Base-by-base conservation (phyloP, 2,113 vertebrate genomes). In the Sander vitreus region DNA sequence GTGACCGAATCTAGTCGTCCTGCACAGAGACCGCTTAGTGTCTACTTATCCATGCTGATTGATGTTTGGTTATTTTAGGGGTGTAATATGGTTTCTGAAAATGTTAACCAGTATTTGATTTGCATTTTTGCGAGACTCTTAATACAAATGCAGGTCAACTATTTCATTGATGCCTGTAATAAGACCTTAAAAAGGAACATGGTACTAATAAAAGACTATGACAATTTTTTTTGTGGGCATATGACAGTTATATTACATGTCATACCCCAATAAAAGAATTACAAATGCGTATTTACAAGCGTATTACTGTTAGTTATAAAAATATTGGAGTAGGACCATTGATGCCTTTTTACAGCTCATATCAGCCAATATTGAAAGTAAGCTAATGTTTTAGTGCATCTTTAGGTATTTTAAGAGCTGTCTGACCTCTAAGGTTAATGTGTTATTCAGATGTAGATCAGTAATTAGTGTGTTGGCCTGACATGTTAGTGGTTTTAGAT, bases 1-100 rank as follows among this genome's bases (percentile, higher is more conserved):
- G 73, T 53, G 78, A 77, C 60, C 0, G 23, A 68, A 60, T 74
- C 70, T 50, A 74, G 54, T 68, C 27, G 0, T 54, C 43, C 45
- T 47, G 54, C 15, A 39, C 69, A 10, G 15, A 10, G 55, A 75
- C 74, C 2, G 0, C 50, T 47, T n/a, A n/a, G 2, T 73, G 66
- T 57, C 18, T 43, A 1, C 51, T 66, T 36, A 53, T 71, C 43
- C 66, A 45, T 11, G 10, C 53, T 50, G 14, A 58, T 13, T 50
- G 43, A 39, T 2, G 5, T 51, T 39, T 11, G 30, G 15, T 51
- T 13, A 50, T 78, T 78, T 15, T 10, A 51, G 45, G 21, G 21
- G 21, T 25, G 65, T 68, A 11, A 39, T 50, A 3, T 33, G 23
- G 23, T 47, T 58, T 58, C 7, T 50, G 36, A 25, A 47, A 55